Evolutionary conservation across 2,888 invertebrate species (phyloP).

Genomic region (Dolichopus griseipennis): DNA sequence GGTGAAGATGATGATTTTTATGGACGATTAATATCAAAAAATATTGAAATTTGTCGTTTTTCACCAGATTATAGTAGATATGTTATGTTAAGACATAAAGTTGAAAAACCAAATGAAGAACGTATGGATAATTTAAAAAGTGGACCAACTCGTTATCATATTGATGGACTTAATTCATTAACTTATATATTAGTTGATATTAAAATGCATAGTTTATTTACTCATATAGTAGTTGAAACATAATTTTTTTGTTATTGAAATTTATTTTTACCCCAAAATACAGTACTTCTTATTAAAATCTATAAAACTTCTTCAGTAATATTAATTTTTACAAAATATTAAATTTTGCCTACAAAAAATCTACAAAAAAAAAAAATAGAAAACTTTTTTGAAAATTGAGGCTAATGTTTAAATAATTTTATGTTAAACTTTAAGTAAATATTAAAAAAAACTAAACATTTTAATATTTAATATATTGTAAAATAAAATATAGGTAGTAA

Average conservation of each 20-base stretch:
- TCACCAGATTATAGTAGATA: conserved; percentile 59
- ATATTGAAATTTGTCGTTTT: conserved; percentile 55
- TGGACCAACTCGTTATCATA: conserved; percentile 46
- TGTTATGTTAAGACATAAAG: conserved; percentile 56
- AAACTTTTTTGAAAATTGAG: too few relatives aligned
- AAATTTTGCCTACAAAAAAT: too few relatives aligned
- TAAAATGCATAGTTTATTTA: conserved; percentile 52
- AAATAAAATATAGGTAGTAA: too few relatives aligned
- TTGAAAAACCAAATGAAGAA: conserved; percentile 50
- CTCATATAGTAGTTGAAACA: conserved; percentile 53
- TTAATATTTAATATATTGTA: too few relatives aligned
- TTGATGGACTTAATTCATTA: conserved; percentile 57
- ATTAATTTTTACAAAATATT: too few relatives aligned
- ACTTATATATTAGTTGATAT: conserved; percentile 49
- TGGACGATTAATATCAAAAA: conserved; percentile 44
- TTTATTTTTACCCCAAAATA: too few relatives aligned
- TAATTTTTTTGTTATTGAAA: conserved; percentile 22
- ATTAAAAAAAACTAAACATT: too few relatives aligned
- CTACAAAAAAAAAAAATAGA: too few relatives aligned
- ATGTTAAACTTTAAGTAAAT: too few relatives aligned
- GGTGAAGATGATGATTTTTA: conserved; percentile 86
- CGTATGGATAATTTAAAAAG: conserved; percentile 44
- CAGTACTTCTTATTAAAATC: too few relatives aligned
- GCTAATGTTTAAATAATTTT: too few relatives aligned
- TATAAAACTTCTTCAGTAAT: too few relatives aligned